A percentile compares a stretch with the other conserved stretches of the same genome.
phyloP scores from a whole-genome alignment of 2,113 vertebrate species.

The Archilochus colubris region DNA sequence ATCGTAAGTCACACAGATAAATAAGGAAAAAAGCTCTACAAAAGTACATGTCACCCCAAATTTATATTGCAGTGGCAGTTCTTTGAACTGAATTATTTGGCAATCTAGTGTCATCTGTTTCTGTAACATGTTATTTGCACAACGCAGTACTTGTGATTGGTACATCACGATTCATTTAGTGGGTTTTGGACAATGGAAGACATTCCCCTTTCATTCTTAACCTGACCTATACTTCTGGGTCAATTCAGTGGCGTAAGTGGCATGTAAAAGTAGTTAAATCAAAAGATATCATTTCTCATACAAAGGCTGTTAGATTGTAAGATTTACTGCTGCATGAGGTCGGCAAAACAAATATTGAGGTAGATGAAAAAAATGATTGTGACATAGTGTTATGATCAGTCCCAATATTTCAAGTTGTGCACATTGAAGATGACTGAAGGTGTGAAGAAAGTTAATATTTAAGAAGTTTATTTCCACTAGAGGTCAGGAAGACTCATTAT shows the following conservation, averaged over 20 bases:
- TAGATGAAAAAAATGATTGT: background rate
- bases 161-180: background rate
- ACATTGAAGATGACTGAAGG: background rate
- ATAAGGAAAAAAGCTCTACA: background rate
- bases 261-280: background rate
- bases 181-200: background rate
- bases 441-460: background rate
- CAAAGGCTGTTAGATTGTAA: background rate
- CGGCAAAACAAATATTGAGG: background rate
- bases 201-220: conserved; percentile 11
- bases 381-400: background rate
- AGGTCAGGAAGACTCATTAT: conserved; percentile 15
- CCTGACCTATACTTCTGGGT: background rate
- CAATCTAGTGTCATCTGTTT: background rate
- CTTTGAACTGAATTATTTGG: background rate
- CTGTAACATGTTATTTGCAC: background rate
- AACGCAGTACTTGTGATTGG: background rate
- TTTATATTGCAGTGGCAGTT: background rate
- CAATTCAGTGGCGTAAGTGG: background rate
- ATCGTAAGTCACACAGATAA: background rate
- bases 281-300: background rate
- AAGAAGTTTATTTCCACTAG: conserved; percentile 3
- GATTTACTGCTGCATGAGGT: background rate
- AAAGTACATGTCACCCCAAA: background rate
- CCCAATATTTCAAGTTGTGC: background rate